Conservation (phyloP, 2,888 invertebrate species). For the Mesorhabditis belari region DNA sequence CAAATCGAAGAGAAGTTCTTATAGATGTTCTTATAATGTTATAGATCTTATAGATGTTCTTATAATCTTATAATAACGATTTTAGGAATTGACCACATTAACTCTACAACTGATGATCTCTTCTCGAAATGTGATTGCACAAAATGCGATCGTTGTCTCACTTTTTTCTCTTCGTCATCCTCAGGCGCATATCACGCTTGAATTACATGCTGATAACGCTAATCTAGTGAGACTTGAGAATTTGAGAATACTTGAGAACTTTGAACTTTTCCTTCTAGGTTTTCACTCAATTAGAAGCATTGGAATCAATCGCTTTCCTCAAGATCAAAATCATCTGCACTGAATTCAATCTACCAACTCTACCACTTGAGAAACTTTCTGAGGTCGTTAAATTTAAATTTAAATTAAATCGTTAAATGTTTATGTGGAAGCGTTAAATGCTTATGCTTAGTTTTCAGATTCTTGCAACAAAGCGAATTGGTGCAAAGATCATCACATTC, state of each 20-base stretch:
- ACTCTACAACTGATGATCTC: constrained; percentile 28
- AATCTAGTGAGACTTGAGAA: too few species aligned
- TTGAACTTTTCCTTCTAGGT: constrained; percentile 3
- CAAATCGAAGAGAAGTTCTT: neutral
- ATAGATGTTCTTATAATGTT: neutral
- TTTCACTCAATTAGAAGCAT: constrained; percentile 19
- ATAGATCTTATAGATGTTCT: neutral
- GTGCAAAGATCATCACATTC: constrained; percentile 28
- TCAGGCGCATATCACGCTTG: constrained; percentile 22
- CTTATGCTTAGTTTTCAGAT: neutral
- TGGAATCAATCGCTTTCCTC: constrained; percentile 19
- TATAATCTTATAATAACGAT: neutral
- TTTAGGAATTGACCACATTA: constrained; percentile 22
- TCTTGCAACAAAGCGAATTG: constrained; percentile 14
- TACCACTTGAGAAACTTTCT: constrained; percentile 23
- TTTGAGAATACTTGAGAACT: neutral
- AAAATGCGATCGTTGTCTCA: constrained; percentile 13
- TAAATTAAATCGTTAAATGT: too few species aligned
- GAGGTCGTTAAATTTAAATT: constrained; percentile 9
- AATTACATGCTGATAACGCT: constrained; percentile 25
- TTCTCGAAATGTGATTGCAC: neutral
- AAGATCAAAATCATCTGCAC: constrained; percentile 33
- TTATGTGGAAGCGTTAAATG: too few species aligned
- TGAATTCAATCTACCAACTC: constrained; percentile 27
- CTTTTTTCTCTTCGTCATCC: constrained; percentile 22